phyloP scores from a whole-genome alignment of 2,888 invertebrate species.

The Melangyna quadrimaculata region DNA sequence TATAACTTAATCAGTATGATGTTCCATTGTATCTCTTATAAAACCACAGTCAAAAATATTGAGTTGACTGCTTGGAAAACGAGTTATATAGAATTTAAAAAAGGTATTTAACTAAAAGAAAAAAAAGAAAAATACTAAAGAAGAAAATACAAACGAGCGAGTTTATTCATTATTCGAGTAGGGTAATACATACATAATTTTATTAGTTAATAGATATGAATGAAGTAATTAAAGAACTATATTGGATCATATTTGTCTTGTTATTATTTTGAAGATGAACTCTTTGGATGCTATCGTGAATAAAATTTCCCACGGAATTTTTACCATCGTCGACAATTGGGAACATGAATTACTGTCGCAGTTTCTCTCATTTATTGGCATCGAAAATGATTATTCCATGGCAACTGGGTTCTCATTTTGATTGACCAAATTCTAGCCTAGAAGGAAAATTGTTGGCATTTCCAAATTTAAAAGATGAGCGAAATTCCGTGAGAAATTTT shows the following conservation, averaged over 20 bases:
- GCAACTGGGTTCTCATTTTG: too few species aligned
- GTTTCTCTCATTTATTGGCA: too few species aligned
- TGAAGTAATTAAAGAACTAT: constrained; percentile 63
- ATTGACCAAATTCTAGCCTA: too few species aligned
- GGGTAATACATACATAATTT: constrained; percentile 62
- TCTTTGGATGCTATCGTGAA: too few species aligned
- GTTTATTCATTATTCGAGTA: constrained; percentile 62
- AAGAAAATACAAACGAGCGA: constrained; percentile 34
- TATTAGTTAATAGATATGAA: constrained; percentile 67
- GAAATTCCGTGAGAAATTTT: too few species aligned
- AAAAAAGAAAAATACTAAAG: constrained; percentile 13
- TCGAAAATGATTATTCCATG: too few species aligned
- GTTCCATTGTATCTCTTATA: constrained; percentile 49
- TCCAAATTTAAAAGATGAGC: too few species aligned
- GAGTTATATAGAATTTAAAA: constrained; percentile 49
- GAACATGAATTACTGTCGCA: too few species aligned
- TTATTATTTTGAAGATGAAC: neutral
- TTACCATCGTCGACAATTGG: too few species aligned
- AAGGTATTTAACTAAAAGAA: constrained; percentile 46
- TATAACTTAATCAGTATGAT: constrained; percentile 43
- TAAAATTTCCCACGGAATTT: too few species aligned
- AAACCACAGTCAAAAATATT: constrained; percentile 32
- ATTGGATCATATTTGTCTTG: constrained; percentile 40
- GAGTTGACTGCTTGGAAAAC: constrained; percentile 38
- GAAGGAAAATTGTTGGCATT: too few species aligned